Evolutionary conservation across 2,888 invertebrate genomes (phyloP).

Genomic region (Ornithoptera priamus): DNA sequence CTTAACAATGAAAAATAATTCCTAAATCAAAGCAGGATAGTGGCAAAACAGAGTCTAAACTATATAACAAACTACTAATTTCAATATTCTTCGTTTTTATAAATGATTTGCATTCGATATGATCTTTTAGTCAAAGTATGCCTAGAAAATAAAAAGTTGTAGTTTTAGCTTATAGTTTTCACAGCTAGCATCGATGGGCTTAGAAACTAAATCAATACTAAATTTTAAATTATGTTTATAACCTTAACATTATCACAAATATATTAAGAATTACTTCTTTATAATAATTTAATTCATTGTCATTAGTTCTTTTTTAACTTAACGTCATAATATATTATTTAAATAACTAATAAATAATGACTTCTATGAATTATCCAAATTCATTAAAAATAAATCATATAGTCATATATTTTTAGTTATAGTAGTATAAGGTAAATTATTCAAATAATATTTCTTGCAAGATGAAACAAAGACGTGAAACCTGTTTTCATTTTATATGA

Average conservation of each 20-base stretch:
- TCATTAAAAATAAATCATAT: not conserved
- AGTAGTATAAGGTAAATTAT: not conserved
- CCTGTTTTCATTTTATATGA: constrained; percentile 21
- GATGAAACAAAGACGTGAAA: constrained; percentile 12
- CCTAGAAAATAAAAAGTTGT: not conserved
- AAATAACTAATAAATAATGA: not conserved
- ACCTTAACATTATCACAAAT: too few species aligned
- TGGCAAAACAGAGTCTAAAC: not conserved
- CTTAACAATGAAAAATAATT: not conserved
- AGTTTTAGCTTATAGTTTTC: not conserved
- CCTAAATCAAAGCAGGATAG: not conserved
- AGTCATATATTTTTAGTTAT: not conserved
- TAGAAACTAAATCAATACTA: too few species aligned
- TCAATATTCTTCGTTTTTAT: not conserved
- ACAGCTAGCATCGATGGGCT: too few species aligned
- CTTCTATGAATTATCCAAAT: not conserved
- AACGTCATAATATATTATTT: not conserved
- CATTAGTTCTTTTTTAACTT: not conserved
- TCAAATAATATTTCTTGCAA: constrained; percentile 2
- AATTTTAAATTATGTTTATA: too few species aligned
- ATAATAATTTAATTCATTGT: not conserved
- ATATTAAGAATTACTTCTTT: too few species aligned
- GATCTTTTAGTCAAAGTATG: not conserved
- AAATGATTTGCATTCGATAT: not conserved
- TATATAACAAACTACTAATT: not conserved